Evolutionary conservation across 2,113 vertebrate species (phyloP).

Genomic region (Tragelaphus buxtoni): DNA sequence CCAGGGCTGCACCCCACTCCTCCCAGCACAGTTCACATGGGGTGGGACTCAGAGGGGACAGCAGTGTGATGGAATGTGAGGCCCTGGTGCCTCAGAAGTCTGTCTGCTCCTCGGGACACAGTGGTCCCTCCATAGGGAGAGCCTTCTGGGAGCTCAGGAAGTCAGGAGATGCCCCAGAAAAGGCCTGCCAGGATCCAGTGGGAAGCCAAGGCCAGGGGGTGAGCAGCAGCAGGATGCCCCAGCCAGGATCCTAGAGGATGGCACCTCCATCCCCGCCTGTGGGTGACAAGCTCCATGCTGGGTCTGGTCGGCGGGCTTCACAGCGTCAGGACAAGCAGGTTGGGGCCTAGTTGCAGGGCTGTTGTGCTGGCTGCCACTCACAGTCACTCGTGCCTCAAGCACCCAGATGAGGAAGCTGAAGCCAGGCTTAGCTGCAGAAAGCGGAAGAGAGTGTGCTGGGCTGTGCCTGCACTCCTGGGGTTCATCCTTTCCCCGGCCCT

Average conservation of each 20-base stretch:
- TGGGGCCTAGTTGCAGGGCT: rapidly evolving
- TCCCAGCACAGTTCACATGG: neutral
- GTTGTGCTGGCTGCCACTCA: neutral
- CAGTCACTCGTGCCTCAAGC: neutral
- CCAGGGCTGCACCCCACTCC: neutral
- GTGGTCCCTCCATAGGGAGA: neutral
- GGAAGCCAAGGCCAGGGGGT: neutral
- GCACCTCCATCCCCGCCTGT: rapidly evolving
- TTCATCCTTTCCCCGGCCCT: neutral
- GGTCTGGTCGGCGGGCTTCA: rapidly evolving
- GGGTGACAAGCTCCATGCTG: neutral
- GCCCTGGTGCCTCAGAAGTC: neutral
- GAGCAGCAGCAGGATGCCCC: neutral
- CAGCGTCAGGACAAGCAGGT: rapidly evolving
- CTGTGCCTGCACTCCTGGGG: rapidly evolving
- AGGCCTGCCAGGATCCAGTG: neutral
- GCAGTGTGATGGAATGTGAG: too few species aligned
- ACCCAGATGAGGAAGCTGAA: neutral
- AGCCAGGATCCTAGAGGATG: neutral
- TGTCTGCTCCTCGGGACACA: neutral
- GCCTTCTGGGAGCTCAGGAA: neutral
- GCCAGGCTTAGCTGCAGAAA: neutral
- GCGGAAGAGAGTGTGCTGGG: neutral
- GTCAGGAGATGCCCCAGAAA: neutral
- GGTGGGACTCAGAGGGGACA: rapidly evolving